Evolutionary conservation across 2,797 vertebrate genomes (phyloP).

Genomic region (Chelon labrosus): DNA sequence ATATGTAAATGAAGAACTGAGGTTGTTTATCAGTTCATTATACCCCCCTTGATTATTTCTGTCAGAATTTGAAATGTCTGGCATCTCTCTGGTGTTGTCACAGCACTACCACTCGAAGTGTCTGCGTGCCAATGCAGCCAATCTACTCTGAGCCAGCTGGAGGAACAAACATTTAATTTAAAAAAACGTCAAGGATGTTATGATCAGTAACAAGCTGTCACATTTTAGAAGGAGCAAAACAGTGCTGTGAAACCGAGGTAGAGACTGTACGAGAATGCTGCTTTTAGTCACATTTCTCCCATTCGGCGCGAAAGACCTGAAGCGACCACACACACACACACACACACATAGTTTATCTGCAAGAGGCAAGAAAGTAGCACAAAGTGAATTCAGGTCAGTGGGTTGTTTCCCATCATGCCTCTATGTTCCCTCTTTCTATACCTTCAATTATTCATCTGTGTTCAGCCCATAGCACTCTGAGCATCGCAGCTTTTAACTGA

Average conservation of each 20-base stretch:
- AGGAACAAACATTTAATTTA: conserved; percentile 11
- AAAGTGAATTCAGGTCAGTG: conserved; percentile 79
- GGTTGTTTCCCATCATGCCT: conserved; percentile 72
- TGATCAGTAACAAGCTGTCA: conserved; percentile 29
- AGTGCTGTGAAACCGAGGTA: neutral
- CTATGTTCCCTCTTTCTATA: conserved; percentile 58
- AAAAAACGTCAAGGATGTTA: conserved; percentile 28
- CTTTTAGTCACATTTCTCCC: neutral
- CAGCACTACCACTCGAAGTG: conserved; percentile 14
- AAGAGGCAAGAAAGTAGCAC: conserved; percentile 27
- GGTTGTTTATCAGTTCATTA: neutral
- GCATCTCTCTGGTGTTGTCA: conserved; percentile 12
- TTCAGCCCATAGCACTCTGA: conserved; percentile 43
- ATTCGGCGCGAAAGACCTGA: neutral
- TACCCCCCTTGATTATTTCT: conserved; percentile 30
- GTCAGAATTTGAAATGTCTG: conserved; percentile 11
- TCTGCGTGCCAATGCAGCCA: conserved; percentile 16
- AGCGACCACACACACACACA: conserved; percentile 6
- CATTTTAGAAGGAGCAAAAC: conserved; percentile 8
- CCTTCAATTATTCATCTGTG: conserved; percentile 82
- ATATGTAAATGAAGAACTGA: neutral
- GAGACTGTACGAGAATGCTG: neutral
- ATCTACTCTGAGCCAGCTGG: conserved; percentile 25
- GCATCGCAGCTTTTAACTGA: conserved; percentile 45
- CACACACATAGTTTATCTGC: conserved; percentile 21